Evolutionary conservation across 2,113 vertebrate species (phyloP).

Genomic region (Rhipidura dahli): DNA sequence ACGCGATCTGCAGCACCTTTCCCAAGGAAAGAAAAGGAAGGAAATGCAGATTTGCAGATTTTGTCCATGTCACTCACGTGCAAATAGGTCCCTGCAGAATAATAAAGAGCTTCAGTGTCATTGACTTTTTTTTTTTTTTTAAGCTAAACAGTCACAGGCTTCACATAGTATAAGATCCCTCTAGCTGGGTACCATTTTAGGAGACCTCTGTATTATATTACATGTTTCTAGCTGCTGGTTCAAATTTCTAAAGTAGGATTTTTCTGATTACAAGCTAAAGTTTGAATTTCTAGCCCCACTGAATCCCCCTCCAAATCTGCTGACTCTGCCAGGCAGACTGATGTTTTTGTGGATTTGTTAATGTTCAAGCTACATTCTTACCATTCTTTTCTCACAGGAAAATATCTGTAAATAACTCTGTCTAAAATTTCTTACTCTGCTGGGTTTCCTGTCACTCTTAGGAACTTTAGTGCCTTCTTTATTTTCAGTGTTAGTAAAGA

Average conservation of each 20-base stretch:
- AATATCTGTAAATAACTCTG: conserved; percentile 68
- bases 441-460: conserved; percentile 27
- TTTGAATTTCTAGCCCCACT: conserved; percentile 31
- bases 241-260: conserved; percentile 70
- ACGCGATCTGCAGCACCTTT: neutral
- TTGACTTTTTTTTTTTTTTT: neutral
- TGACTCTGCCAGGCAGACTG: neutral
- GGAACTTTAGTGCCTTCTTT: conserved; percentile 1
- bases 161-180: neutral
- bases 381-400: conserved; percentile 83
- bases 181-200: neutral
- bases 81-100: conserved; percentile 49
- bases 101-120: conserved; percentile 44
- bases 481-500: neutral
- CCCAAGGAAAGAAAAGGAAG: conserved; percentile 9
- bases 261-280: conserved; percentile 62
- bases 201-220: neutral
- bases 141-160: neutral
- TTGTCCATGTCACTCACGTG: conserved; percentile 53
- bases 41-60: conserved; percentile 10
- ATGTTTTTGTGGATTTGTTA: conserved; percentile 65
- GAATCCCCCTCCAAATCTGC: neutral
- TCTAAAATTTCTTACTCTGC: conserved; percentile 38
- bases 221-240: conserved; percentile 46
- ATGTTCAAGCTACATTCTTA: conserved; percentile 68